Conservation (phyloP, 2,113 vertebrate genomes). For the Etheostoma spectabile region DNA sequence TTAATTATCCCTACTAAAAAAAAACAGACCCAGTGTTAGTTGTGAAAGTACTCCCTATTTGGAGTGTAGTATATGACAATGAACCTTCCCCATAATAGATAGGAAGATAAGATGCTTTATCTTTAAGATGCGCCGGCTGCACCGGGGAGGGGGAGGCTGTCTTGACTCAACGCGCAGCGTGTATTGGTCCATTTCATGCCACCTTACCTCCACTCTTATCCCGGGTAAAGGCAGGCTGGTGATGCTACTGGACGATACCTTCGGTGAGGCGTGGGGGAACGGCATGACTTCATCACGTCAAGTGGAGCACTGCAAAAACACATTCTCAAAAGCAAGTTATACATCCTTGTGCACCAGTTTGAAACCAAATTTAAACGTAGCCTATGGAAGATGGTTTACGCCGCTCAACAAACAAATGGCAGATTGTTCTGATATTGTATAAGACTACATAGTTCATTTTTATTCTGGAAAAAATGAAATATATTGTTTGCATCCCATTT, state of each 20-base stretch:
- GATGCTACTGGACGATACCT: constrained; percentile 64
- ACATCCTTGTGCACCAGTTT: background rate
- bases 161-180: constrained; percentile 7
- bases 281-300: constrained; percentile 77
- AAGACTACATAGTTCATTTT: background rate
- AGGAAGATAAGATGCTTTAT: constrained; percentile 45
- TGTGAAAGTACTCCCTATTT: background rate
- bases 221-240: constrained; percentile 56
- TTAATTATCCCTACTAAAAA: background rate
- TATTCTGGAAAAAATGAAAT: background rate
- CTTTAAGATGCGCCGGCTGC: constrained; percentile 64
- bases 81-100: constrained; percentile 25
- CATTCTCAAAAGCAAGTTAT: constrained; percentile 4
- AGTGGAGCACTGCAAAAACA: constrained; percentile 55
- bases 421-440: background rate
- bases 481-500: background rate
- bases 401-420: background rate
- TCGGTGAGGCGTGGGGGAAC: constrained; percentile 58
- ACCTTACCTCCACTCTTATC: constrained; percentile 51
- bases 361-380: background rate
- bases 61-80: constrained; percentile 14
- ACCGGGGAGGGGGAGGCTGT: constrained; percentile 33
- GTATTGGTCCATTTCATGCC: constrained; percentile 65
- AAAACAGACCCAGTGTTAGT: background rate
- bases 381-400: background rate